phyloP scores from a whole-genome alignment of 2,888 invertebrate species.

The Chromoteleia sp. region DNA sequence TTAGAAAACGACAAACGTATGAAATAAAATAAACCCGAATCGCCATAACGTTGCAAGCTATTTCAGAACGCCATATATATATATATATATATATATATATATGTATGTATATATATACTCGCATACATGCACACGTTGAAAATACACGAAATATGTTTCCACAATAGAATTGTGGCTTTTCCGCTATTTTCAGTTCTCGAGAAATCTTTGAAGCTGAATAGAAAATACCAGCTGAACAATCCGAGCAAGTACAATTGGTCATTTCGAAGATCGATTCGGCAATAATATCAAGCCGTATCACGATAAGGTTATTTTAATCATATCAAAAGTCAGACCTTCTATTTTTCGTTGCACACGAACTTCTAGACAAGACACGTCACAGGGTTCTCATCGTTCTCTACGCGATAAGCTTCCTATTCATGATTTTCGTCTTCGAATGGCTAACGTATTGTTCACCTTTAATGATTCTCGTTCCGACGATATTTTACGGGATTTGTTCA shows the following conservation, averaged over 20 bases:
- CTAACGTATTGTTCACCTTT: slow-evolving; percentile 34
- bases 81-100: neutral
- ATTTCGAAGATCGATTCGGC: slow-evolving; percentile 28
- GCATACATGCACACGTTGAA: neutral
- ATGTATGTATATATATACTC: neutral
- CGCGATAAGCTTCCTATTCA: slow-evolving; percentile 45
- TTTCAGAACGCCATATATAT: neutral
- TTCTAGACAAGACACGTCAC: slow-evolving; percentile 2
- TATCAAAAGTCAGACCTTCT: slow-evolving; percentile 39
- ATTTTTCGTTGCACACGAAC: slow-evolving; percentile 15
- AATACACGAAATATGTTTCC: slow-evolving; percentile 22
- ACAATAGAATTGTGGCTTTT: slow-evolving; percentile 34
- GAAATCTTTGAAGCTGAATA: slow-evolving; percentile 25
- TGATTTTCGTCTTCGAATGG: slow-evolving; percentile 37
- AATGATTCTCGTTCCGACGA: slow-evolving; percentile 29
- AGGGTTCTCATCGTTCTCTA: slow-evolving; percentile 4
- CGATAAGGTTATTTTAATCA: slow-evolving; percentile 36
- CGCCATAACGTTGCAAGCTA: neutral
- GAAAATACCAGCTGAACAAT: slow-evolving; percentile 30
- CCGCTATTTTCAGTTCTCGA: neutral
- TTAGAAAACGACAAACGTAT: neutral
- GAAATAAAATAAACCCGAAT: neutral
- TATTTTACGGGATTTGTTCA: slow-evolving; percentile 24
- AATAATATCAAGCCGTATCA: slow-evolving; percentile 7
- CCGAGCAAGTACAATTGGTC: slow-evolving; percentile 30